Conservation (phyloP, 2,888 invertebrate genomes). For the Tridacna gigas region DNA sequence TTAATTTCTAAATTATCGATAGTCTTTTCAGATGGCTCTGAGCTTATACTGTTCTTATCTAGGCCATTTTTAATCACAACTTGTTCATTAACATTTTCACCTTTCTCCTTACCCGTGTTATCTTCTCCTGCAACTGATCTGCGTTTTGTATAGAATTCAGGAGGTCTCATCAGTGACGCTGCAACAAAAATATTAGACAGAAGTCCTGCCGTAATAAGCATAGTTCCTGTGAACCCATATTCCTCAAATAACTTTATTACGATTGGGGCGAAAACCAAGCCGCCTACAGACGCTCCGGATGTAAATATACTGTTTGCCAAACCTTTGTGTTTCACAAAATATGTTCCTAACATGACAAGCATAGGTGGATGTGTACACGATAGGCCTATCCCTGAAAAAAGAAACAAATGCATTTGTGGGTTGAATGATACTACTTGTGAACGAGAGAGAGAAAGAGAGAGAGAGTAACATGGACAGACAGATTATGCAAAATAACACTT, state of each 20-base stretch:
- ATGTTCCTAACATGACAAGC: slow-evolving; percentile 21
- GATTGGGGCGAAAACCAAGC: slow-evolving; percentile 44
- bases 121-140: too few relatives aligned
- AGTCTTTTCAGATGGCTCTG: neutral
- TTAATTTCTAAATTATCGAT: neutral
- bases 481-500: too few relatives aligned
- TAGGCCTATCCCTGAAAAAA: slow-evolving; percentile 32
- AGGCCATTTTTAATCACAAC: too few relatives aligned
- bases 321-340: slow-evolving; percentile 36
- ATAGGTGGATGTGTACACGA: slow-evolving; percentile 31
- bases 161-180: slow-evolving; percentile 36
- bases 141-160: slow-evolving; percentile 18
- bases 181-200: slow-evolving; percentile 29
- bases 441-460: too few relatives aligned
- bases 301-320: slow-evolving; percentile 40
- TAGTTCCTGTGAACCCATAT: slow-evolving; percentile 44
- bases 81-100: neutral
- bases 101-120: too few relatives aligned
- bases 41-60: neutral
- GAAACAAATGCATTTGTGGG: neutral
- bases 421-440: too few relatives aligned
- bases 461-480: too few relatives aligned
- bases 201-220: slow-evolving; percentile 39
- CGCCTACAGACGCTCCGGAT: slow-evolving; percentile 38
- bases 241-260: slow-evolving; percentile 37